These are phyloP conservation scores for Thumatha senex DNA, from an alignment of 2,888 invertebrate genomes.

Conservation along the genomic window DNA sequence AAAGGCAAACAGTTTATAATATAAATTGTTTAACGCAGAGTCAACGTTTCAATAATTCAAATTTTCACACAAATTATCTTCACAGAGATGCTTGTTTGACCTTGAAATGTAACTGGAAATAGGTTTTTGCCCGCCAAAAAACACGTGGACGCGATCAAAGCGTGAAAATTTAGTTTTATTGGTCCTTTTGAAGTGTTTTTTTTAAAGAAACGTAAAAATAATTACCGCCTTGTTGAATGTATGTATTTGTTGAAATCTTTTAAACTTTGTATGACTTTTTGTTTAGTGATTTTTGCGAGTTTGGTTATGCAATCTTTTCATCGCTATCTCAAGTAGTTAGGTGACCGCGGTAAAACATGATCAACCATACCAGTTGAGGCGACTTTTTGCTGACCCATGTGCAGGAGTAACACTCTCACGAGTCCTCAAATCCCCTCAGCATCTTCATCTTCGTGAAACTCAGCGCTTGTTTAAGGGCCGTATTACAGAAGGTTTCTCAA, in stretches of 20 bases:
- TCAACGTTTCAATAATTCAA: neutral
- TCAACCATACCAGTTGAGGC: too few relatives aligned
- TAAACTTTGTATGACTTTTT: neutral
- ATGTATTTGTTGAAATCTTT: neutral
- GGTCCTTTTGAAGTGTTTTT: constrained; percentile 49
- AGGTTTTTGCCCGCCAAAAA: constrained; percentile 52
- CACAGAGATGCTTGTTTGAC: constrained; percentile 28
- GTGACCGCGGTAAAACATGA: too few relatives aligned
- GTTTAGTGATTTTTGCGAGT: neutral
- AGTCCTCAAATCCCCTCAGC: too few relatives aligned
- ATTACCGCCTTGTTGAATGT: neutral
- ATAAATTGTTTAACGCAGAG: too few relatives aligned
- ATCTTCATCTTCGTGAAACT: too few relatives aligned
- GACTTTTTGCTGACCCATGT: too few relatives aligned
- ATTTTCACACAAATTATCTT: constrained; percentile 8
- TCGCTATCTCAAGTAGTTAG: too few relatives aligned
- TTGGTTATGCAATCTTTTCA: too few relatives aligned
- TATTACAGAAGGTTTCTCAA: too few relatives aligned
- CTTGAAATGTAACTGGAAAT: constrained; percentile 37
- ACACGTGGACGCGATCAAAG: constrained; percentile 56
- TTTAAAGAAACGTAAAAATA: neutral
- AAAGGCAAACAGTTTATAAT: too few relatives aligned
- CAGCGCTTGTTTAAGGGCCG: too few relatives aligned
- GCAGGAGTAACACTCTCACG: too few relatives aligned
- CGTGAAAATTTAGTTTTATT: constrained; percentile 35